Base-by-base conservation (phyloP, 2,113 vertebrate genomes). In the Capra hircus region DNA sequence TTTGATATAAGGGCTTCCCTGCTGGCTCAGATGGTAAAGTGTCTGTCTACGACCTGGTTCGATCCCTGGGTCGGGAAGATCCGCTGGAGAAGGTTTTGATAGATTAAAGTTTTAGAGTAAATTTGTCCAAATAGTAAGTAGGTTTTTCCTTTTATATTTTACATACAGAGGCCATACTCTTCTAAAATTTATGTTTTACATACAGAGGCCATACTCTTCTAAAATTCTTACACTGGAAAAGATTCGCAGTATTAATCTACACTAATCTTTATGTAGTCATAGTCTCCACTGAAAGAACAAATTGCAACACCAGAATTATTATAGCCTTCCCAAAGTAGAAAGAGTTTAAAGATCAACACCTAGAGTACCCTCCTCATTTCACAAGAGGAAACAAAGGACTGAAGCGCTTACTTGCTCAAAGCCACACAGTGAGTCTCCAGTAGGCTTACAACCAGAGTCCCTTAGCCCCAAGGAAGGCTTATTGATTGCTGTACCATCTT, bases 91-190 rank as follows among this genome's bases (percentile, higher is more conserved):
- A 45, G 53, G 48, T 67, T 80, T 92, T 93, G 21, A 17, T 93
- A 67, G 48, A 93, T 23, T 64, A 93, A 64, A 94, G 10, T n/a
- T 89, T 82, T 71, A 33, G 30, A 77, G 93, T 86, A 74, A 95
- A 91, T 64, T 94, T 90, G 40, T n/a, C 40, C 57, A 95, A 94
- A 95, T 10, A 96, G 27, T 50, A 64, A 90, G 48, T 67, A 85
- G 53, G 59, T n/a, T 96, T 95, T 95, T 96, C 55, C 82, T 95
- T 96, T 95, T 88, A 48, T 53, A 36, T 84, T 97, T 71, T 36
- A 80, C 52, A 60, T 62, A 84, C 59, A 83, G 71, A 91, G n/a
- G 15, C 57, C 52, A 88, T 53, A 43, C 3, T 4, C 60, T 87
- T 57, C 93, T 33, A 87, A 82, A 83, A 78, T 48, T 48, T 88